Conservation (phyloP, 37 sponge, comb jelly and placozoan genomes). For the Hexactinellida sp. region DNA sequence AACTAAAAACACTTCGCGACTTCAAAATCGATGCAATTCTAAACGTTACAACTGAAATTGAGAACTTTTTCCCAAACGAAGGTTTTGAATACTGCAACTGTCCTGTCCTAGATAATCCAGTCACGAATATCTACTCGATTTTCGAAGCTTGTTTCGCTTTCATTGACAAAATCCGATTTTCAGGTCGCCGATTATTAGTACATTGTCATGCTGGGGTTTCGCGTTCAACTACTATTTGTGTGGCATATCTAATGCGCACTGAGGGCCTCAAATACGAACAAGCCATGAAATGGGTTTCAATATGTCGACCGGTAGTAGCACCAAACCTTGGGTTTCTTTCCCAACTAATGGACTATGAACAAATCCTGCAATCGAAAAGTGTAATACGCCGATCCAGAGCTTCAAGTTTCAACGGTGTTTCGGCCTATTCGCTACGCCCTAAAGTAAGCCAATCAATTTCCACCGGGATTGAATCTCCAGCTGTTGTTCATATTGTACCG, state of each 20-base stretch:
- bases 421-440: neutral
- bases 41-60: neutral
- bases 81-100: neutral
- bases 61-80: neutral
- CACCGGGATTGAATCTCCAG: neutral
- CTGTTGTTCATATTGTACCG: neutral
- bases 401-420: neutral
- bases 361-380: neutral
- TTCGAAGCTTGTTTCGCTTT: neutral
- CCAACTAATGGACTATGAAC: neutral
- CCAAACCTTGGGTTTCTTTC: neutral
- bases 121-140: neutral
- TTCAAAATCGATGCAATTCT: neutral
- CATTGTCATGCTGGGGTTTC: slow-evolving; percentile 3
- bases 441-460: neutral
- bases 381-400: neutral
- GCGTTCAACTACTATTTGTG: neutral
- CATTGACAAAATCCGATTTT: neutral
- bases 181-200: neutral
- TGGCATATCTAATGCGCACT: neutral
- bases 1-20: neutral
- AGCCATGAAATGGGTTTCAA: neutral
- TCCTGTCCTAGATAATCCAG: neutral
- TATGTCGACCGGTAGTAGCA: neutral
- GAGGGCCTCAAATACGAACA: neutral